Evolutionary conservation across 2,113 vertebrate genomes (phyloP).

Genomic region (Butorides virescens): DNA sequence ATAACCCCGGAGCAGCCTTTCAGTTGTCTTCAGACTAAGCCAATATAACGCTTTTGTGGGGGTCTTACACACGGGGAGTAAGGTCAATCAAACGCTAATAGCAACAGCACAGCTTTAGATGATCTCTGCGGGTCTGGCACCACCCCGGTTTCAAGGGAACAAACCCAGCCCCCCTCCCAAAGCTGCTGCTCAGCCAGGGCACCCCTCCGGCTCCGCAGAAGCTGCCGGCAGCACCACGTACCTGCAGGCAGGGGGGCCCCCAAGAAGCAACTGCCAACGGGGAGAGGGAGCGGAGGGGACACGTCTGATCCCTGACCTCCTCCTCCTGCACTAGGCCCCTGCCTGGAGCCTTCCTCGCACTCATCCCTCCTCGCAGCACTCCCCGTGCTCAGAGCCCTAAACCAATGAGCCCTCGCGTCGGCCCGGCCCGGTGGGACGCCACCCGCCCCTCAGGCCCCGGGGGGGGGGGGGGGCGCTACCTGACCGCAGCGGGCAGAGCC

Average conservation of each 20-base stretch:
- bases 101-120: accelerated
- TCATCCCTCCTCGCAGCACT: not conserved
- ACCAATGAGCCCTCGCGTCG: not conserved
- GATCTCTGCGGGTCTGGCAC: accelerated
- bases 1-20: accelerated
- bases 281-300: too few relatives aligned
- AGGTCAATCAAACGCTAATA: accelerated
- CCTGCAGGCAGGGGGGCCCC: not conserved
- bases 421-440: not conserved
- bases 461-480: too few relatives aligned
- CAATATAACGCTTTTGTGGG: accelerated
- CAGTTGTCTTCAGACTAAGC: accelerated
- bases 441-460: not conserved
- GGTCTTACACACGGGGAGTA: accelerated
- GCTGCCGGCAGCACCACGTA: too few relatives aligned
- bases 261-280: accelerated
- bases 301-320: not conserved
- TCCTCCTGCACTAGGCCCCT: not conserved
- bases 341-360: not conserved
- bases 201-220: accelerated
- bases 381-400: too few relatives aligned
- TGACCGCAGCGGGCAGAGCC: too few relatives aligned
- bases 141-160: not conserved
- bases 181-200: accelerated
- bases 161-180: not conserved